Evolutionary conservation across 2,888 invertebrate genomes (phyloP).

Genomic region (Cynaeus angustus): DNA sequence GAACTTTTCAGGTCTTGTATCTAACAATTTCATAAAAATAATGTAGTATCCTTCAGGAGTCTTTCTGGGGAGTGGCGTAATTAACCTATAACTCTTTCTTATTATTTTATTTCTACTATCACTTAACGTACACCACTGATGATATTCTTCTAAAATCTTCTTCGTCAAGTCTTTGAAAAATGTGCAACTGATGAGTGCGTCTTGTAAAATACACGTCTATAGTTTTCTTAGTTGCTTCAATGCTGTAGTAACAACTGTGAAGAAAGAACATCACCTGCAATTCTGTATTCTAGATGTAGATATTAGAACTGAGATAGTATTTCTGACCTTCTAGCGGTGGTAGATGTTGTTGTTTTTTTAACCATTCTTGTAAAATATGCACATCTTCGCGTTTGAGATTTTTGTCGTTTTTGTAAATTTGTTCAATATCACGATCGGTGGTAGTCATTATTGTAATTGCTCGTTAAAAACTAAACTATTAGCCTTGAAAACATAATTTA

Average conservation of each 20-base stretch:
- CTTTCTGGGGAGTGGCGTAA: not conserved
- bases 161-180: conserved; percentile 1
- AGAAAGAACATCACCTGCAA: not conserved
- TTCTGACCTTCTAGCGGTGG: conserved; percentile 1
- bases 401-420: not conserved
- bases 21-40: not conserved
- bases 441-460: too few species aligned
- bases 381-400: conserved; percentile 6
- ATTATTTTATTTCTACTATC: not conserved
- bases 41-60: conserved; percentile 2
- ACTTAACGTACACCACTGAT: not conserved
- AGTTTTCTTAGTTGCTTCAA: not conserved
- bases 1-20: not conserved
- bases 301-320: not conserved
- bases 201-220: not conserved
- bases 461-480: too few species aligned
- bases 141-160: not conserved
- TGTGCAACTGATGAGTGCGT: not conserved
- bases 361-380: not conserved
- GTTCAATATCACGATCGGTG: not conserved
- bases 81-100: not conserved
- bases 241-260: conserved; percentile 1
- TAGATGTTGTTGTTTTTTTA: conserved; percentile 5
- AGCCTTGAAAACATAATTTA: too few species aligned
- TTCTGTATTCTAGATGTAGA: not conserved